Base-by-base conservation (phyloP, 2,888 invertebrate species). In the Thera britannica region DNA sequence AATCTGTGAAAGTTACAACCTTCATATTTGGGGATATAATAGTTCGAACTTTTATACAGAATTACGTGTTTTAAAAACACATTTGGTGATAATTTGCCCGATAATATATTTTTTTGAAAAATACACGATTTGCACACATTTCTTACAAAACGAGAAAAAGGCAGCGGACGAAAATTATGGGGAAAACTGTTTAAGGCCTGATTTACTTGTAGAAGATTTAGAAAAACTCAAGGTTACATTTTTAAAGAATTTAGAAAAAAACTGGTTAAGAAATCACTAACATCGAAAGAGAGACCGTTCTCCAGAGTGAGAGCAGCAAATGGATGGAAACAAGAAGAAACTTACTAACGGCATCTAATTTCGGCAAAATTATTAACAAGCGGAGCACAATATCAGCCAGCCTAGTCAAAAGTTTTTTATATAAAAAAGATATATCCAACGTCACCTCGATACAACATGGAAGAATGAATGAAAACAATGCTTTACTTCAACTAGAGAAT, bases 381-480 rank as follows among this genome's bases (percentile, higher is more conserved):
- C 46, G 46, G 7, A 46, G 46, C 46, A 46, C 46, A 46, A 46
- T 4, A 46, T 46, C 46, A 46, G 46, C 46, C 46, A 46, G 46
- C 46, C 46, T 46, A 9, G 46, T 46, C 2, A 46, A 46, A 46
- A 46, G 46, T 46, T 46, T 46, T 1, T 46, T 46, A 46, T 46
- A 46, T 46, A 46, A 46, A 46, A 46, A 46, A 46, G 46, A 46
- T 46, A 46, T 46, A 46, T 46, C 46, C 46, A 46, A 46, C 46
- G 46, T 46, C 8, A 46, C 46, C 3, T 46, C 46, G 3, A 46
- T 46, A 46, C 46, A 46, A 46, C 46, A 46, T 46, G 46, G 46
- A 2, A 8, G 46, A 46, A 46, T 46, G 46, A 8, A 46, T 46
- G 46, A 46, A 46, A 46, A 46, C 3, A 46, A 9, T 46, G 46